Percentiles rank a stretch among this genome's conserved stretches.
Conservation (phyloP, 2,113 vertebrate species). For the Oreochromis niloticus region DNA sequence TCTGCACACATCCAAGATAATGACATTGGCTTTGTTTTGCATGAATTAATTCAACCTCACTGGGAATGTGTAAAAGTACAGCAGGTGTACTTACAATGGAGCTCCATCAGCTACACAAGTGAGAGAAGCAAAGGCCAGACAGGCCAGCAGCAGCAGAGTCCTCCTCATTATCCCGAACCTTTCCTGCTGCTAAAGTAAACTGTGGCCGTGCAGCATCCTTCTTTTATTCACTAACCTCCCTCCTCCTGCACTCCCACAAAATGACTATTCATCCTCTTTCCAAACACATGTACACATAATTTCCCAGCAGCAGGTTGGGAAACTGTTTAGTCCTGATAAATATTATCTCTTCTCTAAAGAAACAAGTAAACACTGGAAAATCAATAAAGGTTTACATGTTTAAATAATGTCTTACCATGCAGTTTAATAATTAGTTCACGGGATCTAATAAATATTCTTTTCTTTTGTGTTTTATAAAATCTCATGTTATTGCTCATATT, state of each 20-base stretch:
- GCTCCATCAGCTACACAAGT: no score
- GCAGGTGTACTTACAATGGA: no score
- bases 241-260: background rate
- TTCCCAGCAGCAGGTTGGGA: slow-evolving; percentile 46
- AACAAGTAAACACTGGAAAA: slow-evolving; percentile 16
- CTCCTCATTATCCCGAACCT: no score
- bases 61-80: no score
- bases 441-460: background rate
- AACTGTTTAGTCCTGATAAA: background rate
- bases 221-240: slow-evolving; percentile 7
- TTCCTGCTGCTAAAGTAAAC: no score
- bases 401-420: background rate
- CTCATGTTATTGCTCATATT: background rate
- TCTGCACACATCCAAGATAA: background rate
- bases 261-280: background rate
- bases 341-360: background rate
- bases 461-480: background rate
- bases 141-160: no score
- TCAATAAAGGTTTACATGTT: slow-evolving; percentile 1
- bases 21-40: background rate
- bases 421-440: background rate
- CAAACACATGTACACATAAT: background rate
- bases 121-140: no score
- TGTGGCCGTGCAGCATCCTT: no score
- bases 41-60: background rate